Evolutionary conservation across 2,113 vertebrate species (phyloP).

Genomic region (Penelope pileata): DNA sequence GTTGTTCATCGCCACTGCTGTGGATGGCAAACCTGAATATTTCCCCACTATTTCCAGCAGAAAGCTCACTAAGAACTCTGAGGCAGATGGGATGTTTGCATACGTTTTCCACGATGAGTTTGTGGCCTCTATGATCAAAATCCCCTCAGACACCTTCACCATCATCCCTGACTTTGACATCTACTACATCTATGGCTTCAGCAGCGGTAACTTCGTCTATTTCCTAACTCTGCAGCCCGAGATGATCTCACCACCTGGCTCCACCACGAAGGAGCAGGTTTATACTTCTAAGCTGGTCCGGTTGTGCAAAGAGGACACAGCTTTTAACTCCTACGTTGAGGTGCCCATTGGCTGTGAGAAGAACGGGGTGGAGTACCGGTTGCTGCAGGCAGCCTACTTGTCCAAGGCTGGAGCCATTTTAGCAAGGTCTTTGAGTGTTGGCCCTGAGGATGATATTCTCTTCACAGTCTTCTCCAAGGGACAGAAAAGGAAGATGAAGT

Average conservation of each 20-base stretch:
- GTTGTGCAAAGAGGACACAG: conserved; percentile 94
- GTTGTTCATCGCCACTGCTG: conserved; percentile 94
- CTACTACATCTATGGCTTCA: conserved; percentile 98
- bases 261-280: conserved; percentile 92
- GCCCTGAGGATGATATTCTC: conserved; percentile 90
- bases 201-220: conserved; percentile 97
- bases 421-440: conserved; percentile 86
- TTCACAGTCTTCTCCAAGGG: conserved; percentile 97
- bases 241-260: conserved; percentile 92
- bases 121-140: conserved; percentile 98
- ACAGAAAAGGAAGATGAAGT: conserved; percentile 94
- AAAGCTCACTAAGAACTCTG: conserved; percentile 93
- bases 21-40: conserved; percentile 97
- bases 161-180: conserved; percentile 98
- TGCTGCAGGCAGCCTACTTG: conserved; percentile 94
- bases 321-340: conserved; percentile 98
- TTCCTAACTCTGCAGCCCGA: conserved; percentile 97
- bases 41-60: conserved; percentile 98
- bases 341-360: conserved; percentile 95
- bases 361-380: conserved; percentile 90
- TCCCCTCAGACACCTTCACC: conserved; percentile 97
- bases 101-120: conserved; percentile 99
- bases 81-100: conserved; percentile 97
- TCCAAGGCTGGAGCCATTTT: conserved; percentile 92
- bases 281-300: conserved; percentile 97